Evolutionary conservation across 2,797 vertebrate genomes (phyloP).

Genomic region (Rhodeus uyekii): DNA sequence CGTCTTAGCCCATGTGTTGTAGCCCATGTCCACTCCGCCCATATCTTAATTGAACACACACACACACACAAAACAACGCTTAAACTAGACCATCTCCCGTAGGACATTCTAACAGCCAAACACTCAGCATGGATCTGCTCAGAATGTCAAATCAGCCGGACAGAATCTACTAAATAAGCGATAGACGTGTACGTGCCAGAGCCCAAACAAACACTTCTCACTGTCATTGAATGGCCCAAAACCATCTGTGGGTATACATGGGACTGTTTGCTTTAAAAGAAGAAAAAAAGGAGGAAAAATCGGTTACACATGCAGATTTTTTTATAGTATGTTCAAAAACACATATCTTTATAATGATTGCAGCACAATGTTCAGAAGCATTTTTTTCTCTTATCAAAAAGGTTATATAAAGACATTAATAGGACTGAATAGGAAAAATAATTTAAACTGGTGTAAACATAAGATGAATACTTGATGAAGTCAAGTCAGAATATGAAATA

Average conservation of each 20-base stretch:
- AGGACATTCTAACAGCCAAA: constrained; percentile 19
- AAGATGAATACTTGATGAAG: not conserved
- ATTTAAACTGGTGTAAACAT: not conserved
- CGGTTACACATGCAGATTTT: not conserved
- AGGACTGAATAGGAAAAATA: not conserved
- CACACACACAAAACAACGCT: constrained; percentile 20
- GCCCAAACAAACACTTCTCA: constrained; percentile 5
- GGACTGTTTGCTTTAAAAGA: not conserved
- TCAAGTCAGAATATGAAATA: not conserved
- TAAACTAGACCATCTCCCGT: constrained; percentile 2
- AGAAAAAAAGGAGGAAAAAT: not conserved
- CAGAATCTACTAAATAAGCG: constrained; percentile 36
- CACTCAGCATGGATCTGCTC: constrained; percentile 3
- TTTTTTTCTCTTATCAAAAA: not conserved
- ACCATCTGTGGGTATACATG: not conserved
- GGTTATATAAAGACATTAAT: not conserved
- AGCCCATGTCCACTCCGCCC: constrained; percentile 27
- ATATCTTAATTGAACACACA: constrained; percentile 35
- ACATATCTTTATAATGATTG: not conserved
- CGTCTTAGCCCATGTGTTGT: constrained; percentile 30
- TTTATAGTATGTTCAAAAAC: not conserved
- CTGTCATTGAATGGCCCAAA: not conserved
- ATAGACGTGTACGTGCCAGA: constrained; percentile 17
- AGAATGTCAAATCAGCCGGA: constrained; percentile 31
- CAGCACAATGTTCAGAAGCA: not conserved